phyloP scores from a whole-genome alignment of 2,113 vertebrate species.

The Cephalopterus ornatus region DNA sequence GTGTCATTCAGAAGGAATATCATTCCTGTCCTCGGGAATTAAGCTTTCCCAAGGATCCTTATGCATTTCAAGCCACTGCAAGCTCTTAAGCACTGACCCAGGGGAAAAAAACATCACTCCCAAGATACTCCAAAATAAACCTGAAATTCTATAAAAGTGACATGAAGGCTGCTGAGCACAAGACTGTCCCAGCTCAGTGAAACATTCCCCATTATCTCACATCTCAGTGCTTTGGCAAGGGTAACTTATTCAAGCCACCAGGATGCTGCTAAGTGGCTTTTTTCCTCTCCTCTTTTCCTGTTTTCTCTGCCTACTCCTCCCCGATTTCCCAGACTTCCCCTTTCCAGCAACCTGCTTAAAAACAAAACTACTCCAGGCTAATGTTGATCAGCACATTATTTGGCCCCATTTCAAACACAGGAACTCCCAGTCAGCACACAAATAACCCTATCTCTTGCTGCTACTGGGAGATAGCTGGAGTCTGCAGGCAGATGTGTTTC shows the following conservation, averaged over 20 bases:
- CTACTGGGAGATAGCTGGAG: not conserved
- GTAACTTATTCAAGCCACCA: not conserved
- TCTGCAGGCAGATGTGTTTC: not conserved
- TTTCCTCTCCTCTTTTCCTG: not conserved
- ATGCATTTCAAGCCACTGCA: not conserved
- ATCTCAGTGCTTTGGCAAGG: not conserved
- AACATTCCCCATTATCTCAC: not conserved
- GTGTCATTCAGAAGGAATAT: not conserved
- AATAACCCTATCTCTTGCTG: not conserved
- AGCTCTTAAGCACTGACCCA: not conserved
- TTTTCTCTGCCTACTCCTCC: not conserved
- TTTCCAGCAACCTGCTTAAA: not conserved
- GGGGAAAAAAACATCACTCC: not conserved
- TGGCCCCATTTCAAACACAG: not conserved
- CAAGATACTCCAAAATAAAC: constrained; percentile 14
- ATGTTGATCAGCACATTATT: fast-evolving
- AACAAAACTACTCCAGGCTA: not conserved
- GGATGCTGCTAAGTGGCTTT: not conserved
- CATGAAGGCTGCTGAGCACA: not conserved
- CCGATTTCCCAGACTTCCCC: not conserved
- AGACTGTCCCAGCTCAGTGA: not conserved
- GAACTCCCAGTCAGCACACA: not conserved
- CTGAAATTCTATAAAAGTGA: not conserved
- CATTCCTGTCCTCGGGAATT: not conserved
- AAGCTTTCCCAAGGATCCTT: not conserved